Conservation (phyloP, 2,797 vertebrate genomes). For the Molothrus ater region DNA sequence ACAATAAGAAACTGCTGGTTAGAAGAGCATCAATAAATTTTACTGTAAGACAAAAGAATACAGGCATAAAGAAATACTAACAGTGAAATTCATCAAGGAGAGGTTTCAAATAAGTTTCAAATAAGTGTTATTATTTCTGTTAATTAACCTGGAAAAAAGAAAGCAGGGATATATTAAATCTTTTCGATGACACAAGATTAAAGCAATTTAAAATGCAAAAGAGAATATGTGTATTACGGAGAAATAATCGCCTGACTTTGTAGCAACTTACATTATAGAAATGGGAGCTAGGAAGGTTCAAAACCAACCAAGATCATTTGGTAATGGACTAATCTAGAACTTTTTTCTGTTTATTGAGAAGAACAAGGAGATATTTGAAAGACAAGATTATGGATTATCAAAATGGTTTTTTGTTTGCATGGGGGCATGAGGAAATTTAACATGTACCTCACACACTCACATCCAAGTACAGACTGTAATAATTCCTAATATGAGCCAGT, state of each 20-base stretch:
- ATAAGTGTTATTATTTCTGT: neutral
- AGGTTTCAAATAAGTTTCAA: neutral
- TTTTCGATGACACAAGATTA: neutral
- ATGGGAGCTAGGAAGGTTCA: neutral
- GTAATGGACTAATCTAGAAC: neutral
- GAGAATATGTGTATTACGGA: neutral
- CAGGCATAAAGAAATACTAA: neutral
- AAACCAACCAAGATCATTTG: neutral
- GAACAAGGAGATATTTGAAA: neutral
- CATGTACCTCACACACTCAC: neutral
- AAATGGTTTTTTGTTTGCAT: neutral
- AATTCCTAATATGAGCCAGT: neutral
- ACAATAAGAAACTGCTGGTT: neutral
- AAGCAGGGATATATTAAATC: neutral
- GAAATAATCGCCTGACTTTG: neutral
- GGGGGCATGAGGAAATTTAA: neutral
- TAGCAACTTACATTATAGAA: neutral
- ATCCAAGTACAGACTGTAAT: neutral
- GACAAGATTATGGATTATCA: neutral
- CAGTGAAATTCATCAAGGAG: neutral
- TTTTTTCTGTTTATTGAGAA: neutral
- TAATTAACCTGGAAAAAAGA: neutral
- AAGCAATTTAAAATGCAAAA: neutral
- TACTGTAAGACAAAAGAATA: neutral
- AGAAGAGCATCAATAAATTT: neutral